Evolutionary conservation across 2,113 vertebrate species (phyloP).

Genomic region (Antidorcas marsupialis): DNA sequence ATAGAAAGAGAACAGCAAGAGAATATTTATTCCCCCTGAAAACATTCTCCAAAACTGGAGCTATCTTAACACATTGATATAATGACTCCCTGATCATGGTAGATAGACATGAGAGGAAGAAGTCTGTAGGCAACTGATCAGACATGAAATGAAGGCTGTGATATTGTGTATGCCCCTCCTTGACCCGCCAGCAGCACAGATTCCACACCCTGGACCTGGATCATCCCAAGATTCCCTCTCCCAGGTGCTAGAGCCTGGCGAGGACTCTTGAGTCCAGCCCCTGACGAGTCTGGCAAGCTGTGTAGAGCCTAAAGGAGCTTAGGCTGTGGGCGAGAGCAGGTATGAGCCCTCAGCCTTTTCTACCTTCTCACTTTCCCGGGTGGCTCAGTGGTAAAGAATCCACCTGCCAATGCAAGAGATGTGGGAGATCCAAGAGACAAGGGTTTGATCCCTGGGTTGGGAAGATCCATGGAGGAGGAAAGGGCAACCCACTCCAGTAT

Average conservation of each 20-base stretch:
- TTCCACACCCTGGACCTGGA: background rate
- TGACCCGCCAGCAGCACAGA: background rate
- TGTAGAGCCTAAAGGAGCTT: background rate
- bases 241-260: background rate
- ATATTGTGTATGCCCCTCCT: background rate
- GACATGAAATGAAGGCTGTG: background rate
- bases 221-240: background rate
- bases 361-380: background rate
- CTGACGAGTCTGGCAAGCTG: background rate
- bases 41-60: background rate
- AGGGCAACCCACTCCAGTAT: background rate
- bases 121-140: background rate
- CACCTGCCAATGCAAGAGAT: background rate
- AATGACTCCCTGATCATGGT: rapidly evolving
- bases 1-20: background rate
- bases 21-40: background rate
- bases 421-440: background rate
- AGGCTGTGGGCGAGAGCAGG: background rate
- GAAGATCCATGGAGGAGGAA: background rate
- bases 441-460: background rate
- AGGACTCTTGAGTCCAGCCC: background rate
- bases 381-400: background rate
- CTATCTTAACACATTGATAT: background rate
- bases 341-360: background rate
- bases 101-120: background rate